Evolutionary conservation across 2,888 invertebrate species (phyloP).

Genomic region (Dilophus febrilis): DNA sequence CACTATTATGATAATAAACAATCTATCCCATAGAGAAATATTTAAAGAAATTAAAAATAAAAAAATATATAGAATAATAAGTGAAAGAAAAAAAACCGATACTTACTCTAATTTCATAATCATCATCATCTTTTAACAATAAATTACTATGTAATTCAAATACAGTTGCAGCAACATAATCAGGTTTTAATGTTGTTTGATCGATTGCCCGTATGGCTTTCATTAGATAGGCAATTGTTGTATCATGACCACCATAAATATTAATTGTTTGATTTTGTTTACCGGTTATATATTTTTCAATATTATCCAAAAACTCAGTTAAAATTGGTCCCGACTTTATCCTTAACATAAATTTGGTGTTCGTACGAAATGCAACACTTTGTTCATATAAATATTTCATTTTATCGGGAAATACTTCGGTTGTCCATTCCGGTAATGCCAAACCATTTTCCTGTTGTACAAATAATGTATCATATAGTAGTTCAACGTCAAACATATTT

Average conservation of each 20-base stretch:
- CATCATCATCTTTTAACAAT: conserved; percentile 23
- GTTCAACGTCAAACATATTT: conserved; percentile 51
- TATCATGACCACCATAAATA: conserved; percentile 67
- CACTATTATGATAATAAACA: conserved; percentile 45
- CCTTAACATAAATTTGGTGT: conserved; percentile 50
- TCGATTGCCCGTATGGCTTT: conserved; percentile 51
- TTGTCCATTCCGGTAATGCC: conserved; percentile 58
- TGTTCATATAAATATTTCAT: conserved; percentile 49
- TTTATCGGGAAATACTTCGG: conserved; percentile 46
- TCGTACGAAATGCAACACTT: conserved; percentile 51
- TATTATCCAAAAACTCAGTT: not conserved
- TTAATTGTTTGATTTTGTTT: conserved; percentile 39
- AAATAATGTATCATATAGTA: conserved; percentile 40
- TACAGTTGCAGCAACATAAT: conserved; percentile 56
- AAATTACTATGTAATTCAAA: conserved; percentile 50
- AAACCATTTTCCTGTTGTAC: conserved; percentile 47
- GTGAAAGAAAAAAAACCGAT: too few species aligned
- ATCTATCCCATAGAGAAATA: too few species aligned
- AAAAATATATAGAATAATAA: too few species aligned
- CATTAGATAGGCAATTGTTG: conserved; percentile 59
- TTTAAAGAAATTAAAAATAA: too few species aligned
- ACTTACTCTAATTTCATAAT: conserved; percentile 43
- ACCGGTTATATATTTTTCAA: conserved; percentile 8
- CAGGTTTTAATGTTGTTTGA: conserved; percentile 42
- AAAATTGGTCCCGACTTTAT: conserved; percentile 43